Percentiles rank a stretch among this genome's conserved stretches.
Conservation (phyloP, 1,140 invertebrate genomes). For the Drosophila jambulina region DNA sequence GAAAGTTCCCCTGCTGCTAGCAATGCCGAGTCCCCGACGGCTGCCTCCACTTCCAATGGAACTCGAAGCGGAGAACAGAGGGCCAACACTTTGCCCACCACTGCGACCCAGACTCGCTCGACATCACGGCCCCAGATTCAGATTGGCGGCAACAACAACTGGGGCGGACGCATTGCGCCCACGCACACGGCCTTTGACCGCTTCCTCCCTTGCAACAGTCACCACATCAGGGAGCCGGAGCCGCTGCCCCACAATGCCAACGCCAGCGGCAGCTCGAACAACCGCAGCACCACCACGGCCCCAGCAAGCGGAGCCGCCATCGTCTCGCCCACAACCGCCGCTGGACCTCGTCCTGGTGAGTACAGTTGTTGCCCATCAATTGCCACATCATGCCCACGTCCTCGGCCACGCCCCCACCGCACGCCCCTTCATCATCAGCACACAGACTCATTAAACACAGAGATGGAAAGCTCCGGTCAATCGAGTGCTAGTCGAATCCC, state of each 20-base stretch:
- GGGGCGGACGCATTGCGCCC: slow-evolving; percentile 79
- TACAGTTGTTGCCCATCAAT: background rate
- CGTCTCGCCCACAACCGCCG: slow-evolving; percentile 8
- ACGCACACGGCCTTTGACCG: slow-evolving; percentile 83
- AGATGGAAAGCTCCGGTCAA: slow-evolving; percentile 25
- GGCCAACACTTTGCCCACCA: slow-evolving; percentile 89
- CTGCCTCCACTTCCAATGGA: slow-evolving; percentile 68
- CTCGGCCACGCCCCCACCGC: slow-evolving; percentile 8
- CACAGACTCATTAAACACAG: slow-evolving; percentile 24
- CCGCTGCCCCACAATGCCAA: slow-evolving; percentile 44
- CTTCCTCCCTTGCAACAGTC: slow-evolving; percentile 84
- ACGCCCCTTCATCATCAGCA: slow-evolving; percentile 31
- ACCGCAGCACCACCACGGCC: slow-evolving; percentile 14
- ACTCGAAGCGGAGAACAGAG: slow-evolving; percentile 85
- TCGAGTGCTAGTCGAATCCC: slow-evolving; percentile 7
- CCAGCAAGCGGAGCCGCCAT: slow-evolving; percentile 1
- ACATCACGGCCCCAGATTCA: slow-evolving; percentile 89
- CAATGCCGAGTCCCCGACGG: slow-evolving; percentile 26
- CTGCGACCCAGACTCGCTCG: slow-evolving; percentile 88
- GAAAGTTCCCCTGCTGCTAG: background rate
- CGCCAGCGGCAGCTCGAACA: slow-evolving; percentile 22
- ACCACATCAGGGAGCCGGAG: slow-evolving; percentile 80
- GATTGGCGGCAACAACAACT: slow-evolving; percentile 82
- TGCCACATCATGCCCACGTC: slow-evolving; percentile 3
- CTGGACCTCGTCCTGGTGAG: slow-evolving; percentile 40